A percentile compares a stretch with the other conserved stretches of the same genome.
phyloP scores from a whole-genome alignment of 2,888 invertebrate genomes.

The Apodemia duryi region DNA sequence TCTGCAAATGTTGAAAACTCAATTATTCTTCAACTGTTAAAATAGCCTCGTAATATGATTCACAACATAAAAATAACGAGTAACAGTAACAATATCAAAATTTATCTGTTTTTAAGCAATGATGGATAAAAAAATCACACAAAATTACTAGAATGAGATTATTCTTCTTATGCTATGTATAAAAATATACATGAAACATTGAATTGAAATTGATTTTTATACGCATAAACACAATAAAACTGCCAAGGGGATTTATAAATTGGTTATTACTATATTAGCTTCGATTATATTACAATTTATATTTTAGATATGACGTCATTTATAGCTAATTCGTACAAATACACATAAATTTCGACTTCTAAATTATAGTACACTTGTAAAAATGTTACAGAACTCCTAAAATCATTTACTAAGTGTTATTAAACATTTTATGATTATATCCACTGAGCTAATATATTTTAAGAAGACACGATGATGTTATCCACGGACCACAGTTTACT shows the following conservation, averaged over 20 bases:
- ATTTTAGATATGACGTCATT: conserved; percentile 15
- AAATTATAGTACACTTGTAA: conserved; percentile 13
- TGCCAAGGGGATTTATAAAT: not conserved
- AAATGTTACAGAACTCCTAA: conserved; percentile 14
- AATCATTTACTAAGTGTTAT: not conserved
- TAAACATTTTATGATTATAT: not conserved
- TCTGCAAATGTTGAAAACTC: not conserved
- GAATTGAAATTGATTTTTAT: not conserved
- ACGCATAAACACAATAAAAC: not conserved
- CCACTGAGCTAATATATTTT: not conserved
- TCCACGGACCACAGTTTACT: not conserved
- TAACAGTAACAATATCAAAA: too few species aligned
- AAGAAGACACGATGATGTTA: not conserved
- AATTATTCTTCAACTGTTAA: not conserved
- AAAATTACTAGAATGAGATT: not conserved
- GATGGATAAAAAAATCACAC: not conserved
- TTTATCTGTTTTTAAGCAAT: too few species aligned
- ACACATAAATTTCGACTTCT: not conserved
- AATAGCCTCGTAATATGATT: not conserved
- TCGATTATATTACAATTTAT: not conserved
- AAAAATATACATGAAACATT: not conserved
- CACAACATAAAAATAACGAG: too few species aligned
- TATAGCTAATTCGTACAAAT: conserved; percentile 13
- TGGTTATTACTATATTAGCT: not conserved
- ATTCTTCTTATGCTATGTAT: not conserved